Evolutionary conservation across 2,797 vertebrate species (phyloP).

Genomic region (Botia almorhae): DNA sequence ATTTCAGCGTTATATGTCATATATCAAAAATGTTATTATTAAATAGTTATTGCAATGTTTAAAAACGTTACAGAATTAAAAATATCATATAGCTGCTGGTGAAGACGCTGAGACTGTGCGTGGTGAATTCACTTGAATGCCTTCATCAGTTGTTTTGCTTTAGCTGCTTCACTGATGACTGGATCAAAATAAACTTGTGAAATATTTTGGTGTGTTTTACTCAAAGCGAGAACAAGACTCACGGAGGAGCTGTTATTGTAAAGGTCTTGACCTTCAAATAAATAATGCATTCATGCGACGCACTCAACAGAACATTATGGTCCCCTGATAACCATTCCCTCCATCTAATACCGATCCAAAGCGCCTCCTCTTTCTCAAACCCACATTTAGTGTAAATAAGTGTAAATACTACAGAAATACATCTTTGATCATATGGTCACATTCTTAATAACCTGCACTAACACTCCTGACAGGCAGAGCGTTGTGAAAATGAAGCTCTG

Average conservation of each 20-base stretch:
- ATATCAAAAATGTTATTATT: too few relatives aligned
- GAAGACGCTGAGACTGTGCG: background rate
- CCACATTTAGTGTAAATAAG: constrained; percentile 18
- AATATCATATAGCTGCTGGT: background rate
- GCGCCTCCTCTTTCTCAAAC: constrained; percentile 14
- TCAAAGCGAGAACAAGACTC: background rate
- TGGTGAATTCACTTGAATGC: background rate
- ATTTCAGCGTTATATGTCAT: too few relatives aligned
- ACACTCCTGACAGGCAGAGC: constrained; percentile 42
- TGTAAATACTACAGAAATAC: too few relatives aligned
- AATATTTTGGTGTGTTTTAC: background rate
- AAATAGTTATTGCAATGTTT: too few relatives aligned
- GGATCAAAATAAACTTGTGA: background rate
- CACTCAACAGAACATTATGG: constrained; percentile 20
- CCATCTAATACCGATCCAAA: background rate
- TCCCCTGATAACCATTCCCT: background rate
- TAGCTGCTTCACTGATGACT: background rate
- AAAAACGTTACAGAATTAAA: too few relatives aligned
- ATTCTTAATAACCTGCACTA: constrained; percentile 31
- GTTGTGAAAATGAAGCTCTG: constrained; percentile 41
- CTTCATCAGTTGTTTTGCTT: background rate
- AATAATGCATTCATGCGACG: constrained; percentile 25
- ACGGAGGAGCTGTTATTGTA: background rate
- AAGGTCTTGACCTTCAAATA: constrained; percentile 40
- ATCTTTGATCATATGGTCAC: constrained; percentile 28